Evolutionary conservation across 2,113 vertebrate species (phyloP).

Genomic region (Carollia perspicillata): DNA sequence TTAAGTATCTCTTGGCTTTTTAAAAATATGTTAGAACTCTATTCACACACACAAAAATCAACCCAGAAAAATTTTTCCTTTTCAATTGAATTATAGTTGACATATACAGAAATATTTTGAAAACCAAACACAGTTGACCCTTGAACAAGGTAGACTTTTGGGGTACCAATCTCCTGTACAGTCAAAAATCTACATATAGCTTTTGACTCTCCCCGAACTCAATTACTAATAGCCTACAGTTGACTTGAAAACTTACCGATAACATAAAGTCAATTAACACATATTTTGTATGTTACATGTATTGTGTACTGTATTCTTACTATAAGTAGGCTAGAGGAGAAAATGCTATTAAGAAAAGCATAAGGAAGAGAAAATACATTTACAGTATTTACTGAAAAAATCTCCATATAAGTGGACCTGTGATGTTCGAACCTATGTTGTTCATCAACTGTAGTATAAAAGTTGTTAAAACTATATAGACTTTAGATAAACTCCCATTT

Average conservation of each 20-base stretch:
- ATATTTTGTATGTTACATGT: not conserved
- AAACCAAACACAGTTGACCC: not conserved
- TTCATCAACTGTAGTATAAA: not conserved
- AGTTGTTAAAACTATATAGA: not conserved
- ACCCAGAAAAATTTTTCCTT: not conserved
- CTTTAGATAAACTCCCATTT: not conserved
- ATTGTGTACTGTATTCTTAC: not conserved
- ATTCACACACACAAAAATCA: not conserved
- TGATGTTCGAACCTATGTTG: not conserved
- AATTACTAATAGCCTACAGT: not conserved
- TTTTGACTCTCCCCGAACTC: not conserved
- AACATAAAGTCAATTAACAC: not conserved
- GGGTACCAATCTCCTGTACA: too few species aligned
- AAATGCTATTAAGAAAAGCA: not conserved
- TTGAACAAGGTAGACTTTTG: not conserved
- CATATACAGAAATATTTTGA: constrained; percentile 23
- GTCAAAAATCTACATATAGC: not conserved
- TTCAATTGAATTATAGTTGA: not conserved
- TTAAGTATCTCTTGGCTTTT: not conserved
- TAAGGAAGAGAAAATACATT: not conserved
- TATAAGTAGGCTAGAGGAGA: not conserved
- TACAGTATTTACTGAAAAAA: not conserved
- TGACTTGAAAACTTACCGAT: not conserved
- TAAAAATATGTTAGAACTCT: not conserved
- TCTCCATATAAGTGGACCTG: not conserved